phyloP scores from a whole-genome alignment of 2,888 invertebrate species.

The Xylota segnis region DNA sequence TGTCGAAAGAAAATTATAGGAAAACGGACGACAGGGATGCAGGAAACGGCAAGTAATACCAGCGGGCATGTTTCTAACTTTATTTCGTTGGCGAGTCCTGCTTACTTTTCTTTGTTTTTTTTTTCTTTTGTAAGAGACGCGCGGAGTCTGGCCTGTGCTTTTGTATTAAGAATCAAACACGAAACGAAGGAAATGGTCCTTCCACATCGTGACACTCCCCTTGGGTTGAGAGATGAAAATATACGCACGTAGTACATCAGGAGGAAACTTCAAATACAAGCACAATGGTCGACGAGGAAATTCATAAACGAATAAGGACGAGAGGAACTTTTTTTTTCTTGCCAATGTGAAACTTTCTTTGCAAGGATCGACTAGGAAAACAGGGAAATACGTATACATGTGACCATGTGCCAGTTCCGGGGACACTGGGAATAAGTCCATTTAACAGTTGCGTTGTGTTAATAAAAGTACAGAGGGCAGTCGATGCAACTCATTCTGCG shows the following conservation, averaged over 20 bases:
- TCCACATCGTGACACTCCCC: constrained; percentile 15
- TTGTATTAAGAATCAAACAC: constrained; percentile 8
- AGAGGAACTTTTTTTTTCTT: constrained; percentile 14
- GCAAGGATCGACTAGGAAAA: background rate
- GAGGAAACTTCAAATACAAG: background rate
- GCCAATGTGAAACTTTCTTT: constrained; percentile 16
- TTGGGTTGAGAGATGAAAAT: background rate
- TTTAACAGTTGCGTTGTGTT: background rate
- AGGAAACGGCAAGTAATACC: constrained; percentile 29
- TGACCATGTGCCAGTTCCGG: background rate
- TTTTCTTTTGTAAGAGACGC: background rate
- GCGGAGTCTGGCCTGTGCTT: background rate
- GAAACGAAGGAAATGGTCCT: background rate
- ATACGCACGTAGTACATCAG: constrained; percentile 10
- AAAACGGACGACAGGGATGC: background rate
- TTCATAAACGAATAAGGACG: constrained; percentile 35
- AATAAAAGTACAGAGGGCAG: background rate
- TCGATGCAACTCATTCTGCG: background rate
- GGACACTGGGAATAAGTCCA: background rate
- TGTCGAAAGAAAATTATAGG: constrained; percentile 46
- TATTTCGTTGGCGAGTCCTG: constrained; percentile 21
- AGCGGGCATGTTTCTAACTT: constrained; percentile 58
- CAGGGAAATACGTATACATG: too few relatives aligned
- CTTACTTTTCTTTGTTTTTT: too few relatives aligned
- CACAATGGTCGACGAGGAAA: constrained; percentile 1